Base-by-base conservation (phyloP, 2,113 vertebrate species). In the Cranoglanis bouderius region DNA sequence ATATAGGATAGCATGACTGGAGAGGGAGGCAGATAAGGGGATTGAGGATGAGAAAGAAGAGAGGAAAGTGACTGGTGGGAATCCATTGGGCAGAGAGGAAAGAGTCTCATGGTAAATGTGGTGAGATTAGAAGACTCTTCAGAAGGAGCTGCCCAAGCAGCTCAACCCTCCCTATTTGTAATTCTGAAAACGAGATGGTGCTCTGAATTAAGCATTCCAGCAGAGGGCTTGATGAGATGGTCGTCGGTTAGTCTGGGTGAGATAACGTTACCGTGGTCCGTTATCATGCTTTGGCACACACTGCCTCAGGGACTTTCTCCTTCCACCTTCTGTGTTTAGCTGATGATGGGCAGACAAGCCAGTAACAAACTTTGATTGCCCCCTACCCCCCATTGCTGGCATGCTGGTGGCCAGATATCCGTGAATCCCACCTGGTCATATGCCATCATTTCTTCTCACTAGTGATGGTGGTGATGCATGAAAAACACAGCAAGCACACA, bases 401-500 rank as follows among this genome's bases (percentile, higher is more conserved):
- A 40, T 59, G 91, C 88, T 90, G 90, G 88, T 88, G 91, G 91
- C 89, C 93, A 90, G 90, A 92, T 88, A 91, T 91, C 91, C 87
- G 57, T 93, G 92, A 94, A 92, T 92, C 89, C 91, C 90, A 16
- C 85, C 88, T 89, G 92, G 91, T 89, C 87, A 86, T 88, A 81
- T 38, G 18, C 84, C 67, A 90, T 95, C 87, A 93, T 94, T 95
- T 94, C 93, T 95, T 94, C 92, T 93, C 91, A 91, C 53, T 35
- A 78, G 84, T 51, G 75, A 85, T 90, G 53, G 70, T 90, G 67
- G 90, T 88, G 29, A 86, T 85, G 91, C 40, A 51, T 18, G 55
- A 40, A 72, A 82, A 57, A n/a, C 74, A 38, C 53, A 90, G 51
- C 35, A 70, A 89, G 91, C 75, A 90, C 72, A 90, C 88, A 75